Evolutionary conservation across 2,797 vertebrate genomes (phyloP).

Genomic region (Pelodytes ibericus): DNA sequence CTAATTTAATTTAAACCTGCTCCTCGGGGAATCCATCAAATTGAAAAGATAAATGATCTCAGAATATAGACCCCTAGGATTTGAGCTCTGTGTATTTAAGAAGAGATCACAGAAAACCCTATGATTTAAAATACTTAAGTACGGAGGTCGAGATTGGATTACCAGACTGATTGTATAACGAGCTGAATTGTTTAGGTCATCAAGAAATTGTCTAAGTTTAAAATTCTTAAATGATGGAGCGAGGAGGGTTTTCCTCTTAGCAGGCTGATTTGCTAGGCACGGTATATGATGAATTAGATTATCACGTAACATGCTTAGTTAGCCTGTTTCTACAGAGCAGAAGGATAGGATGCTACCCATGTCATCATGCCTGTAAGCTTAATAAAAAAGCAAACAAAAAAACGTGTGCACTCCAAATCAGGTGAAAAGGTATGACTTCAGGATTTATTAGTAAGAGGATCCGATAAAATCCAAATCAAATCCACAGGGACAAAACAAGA

Average conservation of each 20-base stretch:
- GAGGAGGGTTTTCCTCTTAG: neutral
- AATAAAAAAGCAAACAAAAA: no score
- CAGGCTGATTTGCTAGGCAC: neutral
- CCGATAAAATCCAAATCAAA: no score
- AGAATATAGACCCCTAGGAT: neutral
- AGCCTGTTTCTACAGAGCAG: neutral
- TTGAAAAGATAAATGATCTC: neutral
- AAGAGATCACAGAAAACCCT: neutral
- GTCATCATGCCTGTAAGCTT: no score
- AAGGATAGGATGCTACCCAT: no score
- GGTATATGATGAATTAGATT: neutral
- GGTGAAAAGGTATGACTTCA: no score
- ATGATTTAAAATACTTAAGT: neutral
- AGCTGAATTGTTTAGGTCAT: neutral
- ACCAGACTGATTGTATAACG: neutral
- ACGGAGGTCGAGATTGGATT: neutral
- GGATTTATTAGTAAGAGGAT: no score
- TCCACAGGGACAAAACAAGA: no score
- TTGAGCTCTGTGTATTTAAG: neutral
- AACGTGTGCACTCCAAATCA: no score
- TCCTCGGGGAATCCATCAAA: neutral
- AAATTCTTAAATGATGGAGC: neutral
- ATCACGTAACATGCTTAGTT: neutral
- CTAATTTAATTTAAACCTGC: constrained; percentile 4
- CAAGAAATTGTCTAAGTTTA: neutral